Evolutionary conservation across 2,888 invertebrate species (phyloP), one percentile per base, ranked within the genome.

Genomic region (Tuberolachnus salignus): DNA sequence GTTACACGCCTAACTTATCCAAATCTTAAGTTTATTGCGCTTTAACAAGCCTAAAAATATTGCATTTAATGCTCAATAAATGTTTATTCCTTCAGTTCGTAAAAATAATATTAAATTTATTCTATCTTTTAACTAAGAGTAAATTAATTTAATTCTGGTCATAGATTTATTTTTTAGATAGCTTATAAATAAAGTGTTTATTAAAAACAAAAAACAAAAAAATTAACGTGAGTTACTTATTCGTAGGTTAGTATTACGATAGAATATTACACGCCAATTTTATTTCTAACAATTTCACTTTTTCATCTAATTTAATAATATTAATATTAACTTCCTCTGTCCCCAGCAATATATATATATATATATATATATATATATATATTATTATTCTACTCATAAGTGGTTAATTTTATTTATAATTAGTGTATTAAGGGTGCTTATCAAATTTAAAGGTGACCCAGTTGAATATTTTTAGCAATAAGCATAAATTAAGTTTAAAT

Each of bases 401-500:
- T 69, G 69, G 78, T 78, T 69, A 69, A 69, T 78, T 78, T 69
- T 69, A 78, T 69, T 78, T 78, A 78, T 78, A 67, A 69, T n/a
- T 78, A 78, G 78, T 57, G 69, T 69, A 69, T 78, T 78, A 78
- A 78, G 78, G 78, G 78, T 78, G 78, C 78, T 78, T 78, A 69
- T 78, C 78, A 78, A 78, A 59, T 67, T 64, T 78, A 69, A 69
- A 69, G 21, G 67, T 78, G 69, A 69, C 78, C 78, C 78, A 69
- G 78, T 78, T 67, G 59, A 42, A 78, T 78, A 78, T 78, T 78
- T 66, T 78, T 78, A 78, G 78, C 78, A 78, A 78, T 78, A 78
- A 78, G 78, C 78, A 78, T 78, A 78, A 78, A 69, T 78, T 78
- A 78, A 78, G 75, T 78, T 78, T 67, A 67, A 67, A 66, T 66